Percentiles rank a stretch among this genome's conserved stretches.
These are phyloP conservation scores for Sesia apiformis DNA, from an alignment of 2,888 invertebrate species.

Conservation along the genomic window DNA sequence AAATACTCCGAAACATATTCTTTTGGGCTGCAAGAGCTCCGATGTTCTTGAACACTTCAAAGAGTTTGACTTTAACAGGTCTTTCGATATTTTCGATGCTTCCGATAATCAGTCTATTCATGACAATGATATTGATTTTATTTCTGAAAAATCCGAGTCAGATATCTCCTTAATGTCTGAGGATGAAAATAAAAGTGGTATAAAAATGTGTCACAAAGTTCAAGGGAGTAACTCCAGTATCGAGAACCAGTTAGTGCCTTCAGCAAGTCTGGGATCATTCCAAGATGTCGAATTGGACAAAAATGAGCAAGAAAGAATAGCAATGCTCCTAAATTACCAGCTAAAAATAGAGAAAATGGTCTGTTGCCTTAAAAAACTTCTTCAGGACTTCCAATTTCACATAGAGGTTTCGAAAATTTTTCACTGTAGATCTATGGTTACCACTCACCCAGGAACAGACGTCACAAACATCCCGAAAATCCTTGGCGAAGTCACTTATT, in stretches of 20 bases:
- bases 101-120: constrained; percentile 28
- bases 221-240: constrained; percentile 14
- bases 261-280: constrained; percentile 50
- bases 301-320: constrained; percentile 45
- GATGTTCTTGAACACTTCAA: constrained; percentile 44
- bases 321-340: constrained; percentile 43
- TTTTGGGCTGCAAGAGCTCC: constrained; percentile 38
- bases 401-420: constrained; percentile 61
- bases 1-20: constrained; percentile 57
- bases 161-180: constrained; percentile 32
- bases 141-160: constrained; percentile 49
- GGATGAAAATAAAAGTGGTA: constrained; percentile 19
- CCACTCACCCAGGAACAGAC: constrained; percentile 26
- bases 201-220: constrained; percentile 58
- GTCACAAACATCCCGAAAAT: constrained; percentile 25
- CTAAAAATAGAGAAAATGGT: constrained; percentile 49
- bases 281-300: constrained; percentile 50
- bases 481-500: constrained; percentile 23
- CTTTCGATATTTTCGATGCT: constrained; percentile 49
- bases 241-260: constrained; percentile 25
- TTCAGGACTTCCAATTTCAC: constrained; percentile 55
- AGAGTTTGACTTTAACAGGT: constrained; percentile 46
- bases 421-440: constrained; percentile 31
- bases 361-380: constrained; percentile 37
- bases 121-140: constrained; percentile 11